A percentile compares a stretch with the other conserved stretches of the same genome.
phyloP scores from a whole-genome alignment of 2,797 vertebrate genomes.

The Discoglossus pictus region DNA sequence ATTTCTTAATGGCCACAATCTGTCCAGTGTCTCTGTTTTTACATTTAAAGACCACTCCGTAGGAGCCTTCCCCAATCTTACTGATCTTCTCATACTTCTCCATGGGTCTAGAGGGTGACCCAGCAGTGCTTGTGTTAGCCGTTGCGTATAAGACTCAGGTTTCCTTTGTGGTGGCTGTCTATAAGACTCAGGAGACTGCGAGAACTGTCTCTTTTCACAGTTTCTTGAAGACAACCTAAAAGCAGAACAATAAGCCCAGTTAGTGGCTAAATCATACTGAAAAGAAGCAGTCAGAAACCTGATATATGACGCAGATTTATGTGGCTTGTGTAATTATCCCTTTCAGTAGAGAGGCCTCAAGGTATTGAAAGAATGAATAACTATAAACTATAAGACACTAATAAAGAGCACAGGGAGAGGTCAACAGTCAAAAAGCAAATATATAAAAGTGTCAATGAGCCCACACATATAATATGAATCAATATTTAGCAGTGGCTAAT shows the following conservation, averaged over 20 bases:
- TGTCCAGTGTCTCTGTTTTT: slow-evolving; percentile 87
- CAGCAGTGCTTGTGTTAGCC: too few relatives aligned
- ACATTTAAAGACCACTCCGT: slow-evolving; percentile 94
- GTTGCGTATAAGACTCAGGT: background rate
- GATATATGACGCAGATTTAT: slow-evolving; percentile 29
- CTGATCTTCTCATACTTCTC: slow-evolving; percentile 93
- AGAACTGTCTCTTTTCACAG: background rate
- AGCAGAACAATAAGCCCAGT: slow-evolving; percentile 20
- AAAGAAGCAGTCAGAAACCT: slow-evolving; percentile 12
- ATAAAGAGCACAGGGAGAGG: too few relatives aligned
- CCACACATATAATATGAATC: too few relatives aligned
- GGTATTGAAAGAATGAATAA: background rate
- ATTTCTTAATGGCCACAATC: slow-evolving; percentile 93
- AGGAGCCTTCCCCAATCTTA: slow-evolving; percentile 92
- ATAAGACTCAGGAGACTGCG: too few relatives aligned
- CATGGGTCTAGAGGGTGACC: too few relatives aligned
- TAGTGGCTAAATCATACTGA: background rate
- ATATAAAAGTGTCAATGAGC: too few relatives aligned
- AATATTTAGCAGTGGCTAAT: too few relatives aligned
- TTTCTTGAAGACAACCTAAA: slow-evolving; percentile 32
- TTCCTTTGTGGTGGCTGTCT: background rate
- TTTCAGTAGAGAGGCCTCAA: slow-evolving; percentile 10
- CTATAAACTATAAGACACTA: too few relatives aligned
- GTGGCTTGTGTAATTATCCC: background rate
- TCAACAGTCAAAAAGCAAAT: background rate